These are phyloP conservation scores for Ellobius talpinus DNA, from an alignment of 2,113 vertebrate genomes.

Conservation along the genomic window DNA sequence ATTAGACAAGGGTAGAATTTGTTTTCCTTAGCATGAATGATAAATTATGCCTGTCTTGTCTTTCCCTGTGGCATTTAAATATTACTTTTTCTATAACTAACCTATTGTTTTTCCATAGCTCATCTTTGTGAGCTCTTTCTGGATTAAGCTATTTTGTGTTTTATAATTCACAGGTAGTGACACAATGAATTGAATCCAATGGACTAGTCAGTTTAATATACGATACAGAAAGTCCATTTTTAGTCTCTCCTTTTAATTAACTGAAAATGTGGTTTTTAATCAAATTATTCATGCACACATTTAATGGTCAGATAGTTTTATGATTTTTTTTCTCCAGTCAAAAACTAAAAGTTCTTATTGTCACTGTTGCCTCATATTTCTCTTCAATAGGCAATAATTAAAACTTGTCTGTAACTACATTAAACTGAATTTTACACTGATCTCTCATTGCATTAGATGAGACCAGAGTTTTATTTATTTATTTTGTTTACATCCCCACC, in stretches of 20 bases:
- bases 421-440: background rate
- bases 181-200: slow-evolving; percentile 9
- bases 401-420: background rate
- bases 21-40: background rate
- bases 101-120: background rate
- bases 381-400: background rate
- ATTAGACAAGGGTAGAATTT: background rate
- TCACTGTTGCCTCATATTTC: background rate
- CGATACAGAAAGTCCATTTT: background rate
- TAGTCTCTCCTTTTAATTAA: background rate
- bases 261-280: background rate
- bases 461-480: background rate
- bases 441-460: background rate
- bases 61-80: slow-evolving; percentile 2
- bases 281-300: background rate
- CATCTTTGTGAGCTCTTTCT: background rate
- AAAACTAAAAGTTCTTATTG: background rate
- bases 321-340: background rate
- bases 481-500: background rate
- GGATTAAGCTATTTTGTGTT: background rate
- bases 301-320: too few relatives aligned
- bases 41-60: background rate
- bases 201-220: background rate
- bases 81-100: background rate
- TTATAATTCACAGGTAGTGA: background rate